Base-by-base conservation (phyloP, 2,888 invertebrate species). In the Trichogramma dendrolimi region DNA sequence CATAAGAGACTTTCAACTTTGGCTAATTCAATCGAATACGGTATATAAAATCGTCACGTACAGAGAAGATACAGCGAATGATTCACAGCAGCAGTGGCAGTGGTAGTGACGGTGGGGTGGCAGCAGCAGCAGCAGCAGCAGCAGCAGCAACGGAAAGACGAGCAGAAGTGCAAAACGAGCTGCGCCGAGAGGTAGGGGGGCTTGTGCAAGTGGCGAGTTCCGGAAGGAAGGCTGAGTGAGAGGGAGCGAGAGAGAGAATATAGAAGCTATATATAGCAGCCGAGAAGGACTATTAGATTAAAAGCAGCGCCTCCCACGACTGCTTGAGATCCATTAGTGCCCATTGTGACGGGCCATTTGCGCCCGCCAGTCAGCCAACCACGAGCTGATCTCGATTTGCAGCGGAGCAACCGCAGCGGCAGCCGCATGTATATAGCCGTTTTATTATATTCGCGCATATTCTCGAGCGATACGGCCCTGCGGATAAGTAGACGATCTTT, bases 291-390 rank as follows among this genome's bases (percentile, higher is more conserved):
- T 77, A 79, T 79, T 79, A 78, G 79, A 79, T 79, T 79, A 79
- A 79, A 79, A 79, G 78, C 78, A 78, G 78, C 79, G 78, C 76
- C 77, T 78, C 78, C 78, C 74, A 75, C 75, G 76, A 76, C 76
- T 72, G 77, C 79, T 79, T 75, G 78, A 78, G 78, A 78, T 79
- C 79, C 79, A 79, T 79, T 79, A 79, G 79, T 73, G 75, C 76
- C 78, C 75, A 79, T 79, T 79, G 78, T 79, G 75, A 74, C 75
- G 75, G 75, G 75, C 78, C 77, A 78, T 79, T 77, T 73, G 71
- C 72, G 73, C 73, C 74, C 72, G 71, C 69, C 72, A 67, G 64
- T 68, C 66, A 64, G 62, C 49, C 53, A n/a, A 14, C 46, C 55
- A 55, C 63, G 44, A 58, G 27, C 27, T 27, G 27, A 27, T 27